Evolutionary conservation across 1,140 invertebrate species (phyloP).

Genomic region (Bombyx mandarina): DNA sequence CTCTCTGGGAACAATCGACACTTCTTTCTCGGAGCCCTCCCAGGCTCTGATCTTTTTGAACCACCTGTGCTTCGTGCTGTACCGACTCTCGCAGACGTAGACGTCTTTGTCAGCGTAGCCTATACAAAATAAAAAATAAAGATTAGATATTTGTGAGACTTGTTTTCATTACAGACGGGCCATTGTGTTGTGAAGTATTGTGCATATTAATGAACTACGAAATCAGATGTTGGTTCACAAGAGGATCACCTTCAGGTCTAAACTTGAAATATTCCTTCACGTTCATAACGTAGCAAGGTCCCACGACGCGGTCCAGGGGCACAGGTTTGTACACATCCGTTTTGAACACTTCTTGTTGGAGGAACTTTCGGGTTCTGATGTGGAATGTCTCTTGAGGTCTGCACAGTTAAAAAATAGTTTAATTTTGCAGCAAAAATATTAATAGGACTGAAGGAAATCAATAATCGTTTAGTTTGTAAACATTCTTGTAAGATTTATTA

Average conservation of each 20-base stretch:
- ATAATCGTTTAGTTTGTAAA: too few relatives aligned
- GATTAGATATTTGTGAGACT: not conserved
- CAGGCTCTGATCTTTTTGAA: slow-evolving; percentile 98
- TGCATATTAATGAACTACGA: too few relatives aligned
- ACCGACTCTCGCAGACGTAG: slow-evolving; percentile 97
- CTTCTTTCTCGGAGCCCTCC: slow-evolving; percentile 71
- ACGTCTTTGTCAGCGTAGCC: slow-evolving; percentile 93
- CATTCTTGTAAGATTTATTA: too few relatives aligned
- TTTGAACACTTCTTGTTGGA: slow-evolving; percentile 97
- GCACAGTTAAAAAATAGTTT: not conserved
- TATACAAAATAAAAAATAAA: slow-evolving; percentile 21
- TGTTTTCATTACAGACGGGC: too few relatives aligned
- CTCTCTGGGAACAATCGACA: slow-evolving; percentile 43
- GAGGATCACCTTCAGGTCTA: slow-evolving; percentile 79
- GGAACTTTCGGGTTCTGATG: slow-evolving; percentile 93
- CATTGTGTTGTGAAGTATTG: too few relatives aligned
- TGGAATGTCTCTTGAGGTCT: slow-evolving; percentile 96
- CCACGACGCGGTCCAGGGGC: slow-evolving; percentile 89
- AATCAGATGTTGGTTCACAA: too few relatives aligned
- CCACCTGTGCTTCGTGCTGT: slow-evolving; percentile 85
- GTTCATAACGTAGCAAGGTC: slow-evolving; percentile 93
- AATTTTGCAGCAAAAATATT: too few relatives aligned
- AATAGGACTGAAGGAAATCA: too few relatives aligned
- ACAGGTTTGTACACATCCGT: slow-evolving; percentile 89
- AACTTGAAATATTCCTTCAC: slow-evolving; percentile 96